Evolutionary conservation across 2,113 vertebrate species (phyloP).

Genomic region (Chloropsis hardwickii): DNA sequence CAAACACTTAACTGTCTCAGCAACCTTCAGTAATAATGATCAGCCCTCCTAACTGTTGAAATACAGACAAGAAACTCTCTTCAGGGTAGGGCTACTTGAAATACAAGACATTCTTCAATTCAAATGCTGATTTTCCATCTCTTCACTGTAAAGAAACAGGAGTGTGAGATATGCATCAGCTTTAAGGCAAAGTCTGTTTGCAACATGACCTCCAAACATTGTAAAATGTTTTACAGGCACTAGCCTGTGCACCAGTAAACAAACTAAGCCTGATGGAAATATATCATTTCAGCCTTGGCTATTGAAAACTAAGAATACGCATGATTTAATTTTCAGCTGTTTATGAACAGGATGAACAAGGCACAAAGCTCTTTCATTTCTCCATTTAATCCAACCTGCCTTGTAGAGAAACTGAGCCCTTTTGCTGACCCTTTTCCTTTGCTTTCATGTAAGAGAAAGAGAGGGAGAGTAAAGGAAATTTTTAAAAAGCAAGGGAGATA

Average conservation of each 20-base stretch:
- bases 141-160: not conserved
- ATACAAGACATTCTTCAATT: not conserved
- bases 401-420: not conserved
- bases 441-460: not conserved
- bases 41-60: not conserved
- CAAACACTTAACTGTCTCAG: not conserved
- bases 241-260: not conserved
- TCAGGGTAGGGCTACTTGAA: not conserved
- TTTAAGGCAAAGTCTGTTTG: not conserved
- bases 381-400: not conserved
- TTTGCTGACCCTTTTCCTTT: not conserved
- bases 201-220: not conserved
- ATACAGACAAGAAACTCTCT: not conserved
- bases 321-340: not conserved
- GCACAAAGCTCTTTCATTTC: not conserved
- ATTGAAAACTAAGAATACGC: not conserved
- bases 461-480: not conserved
- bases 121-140: not conserved
- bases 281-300: not conserved
- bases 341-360: not conserved
- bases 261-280: not conserved
- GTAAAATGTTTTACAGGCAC: not conserved
- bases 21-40: not conserved
- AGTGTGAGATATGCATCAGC: not conserved
- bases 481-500: not conserved